Conservation (phyloP, 2,113 vertebrate genomes). For the Archocentrus centrarchus region DNA sequence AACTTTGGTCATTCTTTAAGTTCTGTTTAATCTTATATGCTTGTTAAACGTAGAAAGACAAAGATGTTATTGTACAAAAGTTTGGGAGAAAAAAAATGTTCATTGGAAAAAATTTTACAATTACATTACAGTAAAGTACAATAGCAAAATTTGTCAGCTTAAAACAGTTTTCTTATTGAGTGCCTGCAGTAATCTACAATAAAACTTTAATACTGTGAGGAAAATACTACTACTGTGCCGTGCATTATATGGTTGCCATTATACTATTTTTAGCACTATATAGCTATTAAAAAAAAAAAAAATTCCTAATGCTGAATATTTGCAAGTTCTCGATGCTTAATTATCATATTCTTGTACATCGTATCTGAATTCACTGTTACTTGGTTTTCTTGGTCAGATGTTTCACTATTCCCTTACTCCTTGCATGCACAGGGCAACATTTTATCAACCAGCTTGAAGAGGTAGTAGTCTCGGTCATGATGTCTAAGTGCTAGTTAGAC, state of each 20-base stretch:
- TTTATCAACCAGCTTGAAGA: neutral
- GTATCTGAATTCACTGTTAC: neutral
- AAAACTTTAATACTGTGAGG: neutral
- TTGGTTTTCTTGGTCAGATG: neutral
- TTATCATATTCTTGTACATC: neutral
- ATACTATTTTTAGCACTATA: neutral
- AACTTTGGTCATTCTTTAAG: slow-evolving; percentile 33
- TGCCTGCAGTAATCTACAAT: neutral
- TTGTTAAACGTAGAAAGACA: slow-evolving; percentile 12
- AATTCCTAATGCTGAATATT: neutral
- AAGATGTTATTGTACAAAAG: neutral
- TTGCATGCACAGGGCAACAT: neutral
- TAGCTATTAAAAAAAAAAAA: neutral
- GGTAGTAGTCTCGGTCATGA: neutral
- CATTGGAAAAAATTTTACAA: neutral
- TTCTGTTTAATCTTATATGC: slow-evolving; percentile 44
- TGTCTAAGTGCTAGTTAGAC: neutral
- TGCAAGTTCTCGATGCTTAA: neutral
- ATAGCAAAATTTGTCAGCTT: neutral
- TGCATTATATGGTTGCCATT: neutral
- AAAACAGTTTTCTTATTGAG: neutral
- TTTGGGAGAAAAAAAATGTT: neutral
- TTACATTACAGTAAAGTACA: neutral
- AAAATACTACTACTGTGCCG: neutral
- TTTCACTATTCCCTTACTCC: neutral